A percentile compares a stretch with the other conserved stretches of the same genome.
Conservation (phyloP, 2,888 invertebrate species). For the Eulithis testata region DNA sequence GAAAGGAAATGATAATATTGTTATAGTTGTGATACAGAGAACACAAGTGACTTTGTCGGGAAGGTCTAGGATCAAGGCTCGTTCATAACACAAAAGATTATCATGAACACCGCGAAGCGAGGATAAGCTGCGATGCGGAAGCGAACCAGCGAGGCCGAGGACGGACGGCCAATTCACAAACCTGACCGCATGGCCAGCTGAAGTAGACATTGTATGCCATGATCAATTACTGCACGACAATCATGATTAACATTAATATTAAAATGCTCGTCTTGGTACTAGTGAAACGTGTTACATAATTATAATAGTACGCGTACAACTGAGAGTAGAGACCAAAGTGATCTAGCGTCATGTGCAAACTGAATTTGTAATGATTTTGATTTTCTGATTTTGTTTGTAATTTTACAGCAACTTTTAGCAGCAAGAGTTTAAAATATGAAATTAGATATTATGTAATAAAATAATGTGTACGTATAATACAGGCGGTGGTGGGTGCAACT, state of each 20-base stretch:
- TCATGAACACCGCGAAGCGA: constrained; percentile 77
- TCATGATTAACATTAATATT: constrained; percentile 21
- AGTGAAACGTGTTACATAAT: constrained; percentile 29
- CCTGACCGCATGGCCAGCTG: constrained; percentile 63
- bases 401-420: constrained; percentile 62
- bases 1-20: constrained; percentile 78
- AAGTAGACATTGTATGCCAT: constrained; percentile 53
- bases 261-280: constrained; percentile 25
- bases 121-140: constrained; percentile 82
- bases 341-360: constrained; percentile 36
- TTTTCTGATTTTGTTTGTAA: constrained; percentile 46
- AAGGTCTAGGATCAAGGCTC: constrained; percentile 79
- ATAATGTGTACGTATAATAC: constrained; percentile 10
- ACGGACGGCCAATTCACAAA: constrained; percentile 77
- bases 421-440: constrained; percentile 58
- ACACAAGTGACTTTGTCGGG: constrained; percentile 59
- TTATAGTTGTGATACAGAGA: constrained; percentile 65
- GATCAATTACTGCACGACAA: constrained; percentile 36
- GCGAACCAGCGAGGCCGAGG: constrained; percentile 79
- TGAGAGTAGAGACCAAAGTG: constrained; percentile 34
- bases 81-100: constrained; percentile 74
- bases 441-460: constrained; percentile 34
- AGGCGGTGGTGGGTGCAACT: constrained; percentile 30
- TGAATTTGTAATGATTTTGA: constrained; percentile 18
- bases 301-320: constrained; percentile 26